Conservation (phyloP, 2,888 invertebrate species). For the Phortica okadai region DNA sequence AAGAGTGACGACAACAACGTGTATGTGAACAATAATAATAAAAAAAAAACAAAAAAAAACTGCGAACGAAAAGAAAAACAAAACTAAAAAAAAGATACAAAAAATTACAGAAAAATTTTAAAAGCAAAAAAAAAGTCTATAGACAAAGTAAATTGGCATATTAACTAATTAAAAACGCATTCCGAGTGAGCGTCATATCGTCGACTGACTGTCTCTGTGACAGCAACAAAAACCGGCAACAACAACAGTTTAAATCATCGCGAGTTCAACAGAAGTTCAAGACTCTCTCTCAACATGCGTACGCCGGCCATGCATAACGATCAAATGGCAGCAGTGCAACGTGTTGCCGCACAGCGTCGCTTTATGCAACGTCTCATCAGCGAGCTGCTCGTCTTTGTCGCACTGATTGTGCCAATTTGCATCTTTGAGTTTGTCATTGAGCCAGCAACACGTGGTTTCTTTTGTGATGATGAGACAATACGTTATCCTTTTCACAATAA, state of each 20-base stretch:
- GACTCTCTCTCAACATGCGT: not conserved
- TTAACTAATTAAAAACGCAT: conserved; percentile 63
- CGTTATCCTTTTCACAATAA: conserved; percentile 65
- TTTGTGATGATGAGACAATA: conserved; percentile 68
- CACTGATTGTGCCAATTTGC: conserved; percentile 60
- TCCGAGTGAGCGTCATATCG: conserved; percentile 3
- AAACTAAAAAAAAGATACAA: conserved; percentile 41
- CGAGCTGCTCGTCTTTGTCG: conserved; percentile 61
- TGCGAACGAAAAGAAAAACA: conserved; percentile 45
- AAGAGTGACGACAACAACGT: conserved; percentile 11
- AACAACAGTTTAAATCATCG: not conserved
- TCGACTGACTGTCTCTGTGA: not conserved
- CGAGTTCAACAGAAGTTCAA: not conserved
- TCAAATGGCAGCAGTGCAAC: conserved; percentile 34
- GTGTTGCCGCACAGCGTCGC: conserved; percentile 43
- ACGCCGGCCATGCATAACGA: conserved; percentile 16
- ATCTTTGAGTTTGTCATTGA: conserved; percentile 66
- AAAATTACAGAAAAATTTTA: conserved; percentile 29
- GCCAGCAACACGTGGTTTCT: conserved; percentile 67
- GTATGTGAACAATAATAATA: not conserved
- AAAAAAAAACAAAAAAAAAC: not conserved
- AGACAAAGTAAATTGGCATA: conserved; percentile 55
- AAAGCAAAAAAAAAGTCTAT: conserved; percentile 42
- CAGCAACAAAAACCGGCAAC: not conserved
- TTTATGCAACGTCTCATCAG: conserved; percentile 53